Evolutionary conservation across 2,888 invertebrate species (phyloP), one percentile per base, ranked within the genome.

Genomic region (Lomographa bimaculata): DNA sequence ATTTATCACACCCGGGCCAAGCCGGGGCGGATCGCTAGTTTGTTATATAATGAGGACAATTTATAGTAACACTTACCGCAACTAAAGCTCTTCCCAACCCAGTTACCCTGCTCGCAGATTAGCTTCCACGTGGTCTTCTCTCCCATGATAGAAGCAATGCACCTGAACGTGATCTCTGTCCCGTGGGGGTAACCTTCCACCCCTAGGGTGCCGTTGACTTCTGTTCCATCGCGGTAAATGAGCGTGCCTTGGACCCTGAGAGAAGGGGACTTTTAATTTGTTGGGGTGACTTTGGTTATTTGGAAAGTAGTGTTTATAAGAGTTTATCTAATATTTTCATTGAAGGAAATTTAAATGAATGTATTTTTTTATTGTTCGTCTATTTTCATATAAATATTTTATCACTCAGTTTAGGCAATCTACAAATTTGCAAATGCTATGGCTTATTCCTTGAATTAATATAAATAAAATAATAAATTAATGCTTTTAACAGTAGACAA

Each of bases 41-140:
- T n/a, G n/a, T n/a, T n/a, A n/a, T n/a, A n/a, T n/a, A n/a, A n/a
- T n/a, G n/a, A n/a, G n/a, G n/a, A n/a, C n/a, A n/a, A n/a, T n/a
- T n/a, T 1, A 2, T 6, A 33, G 11, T 25, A 16, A 23, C 2
- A 12, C 90, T 82, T 75, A 95, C 95, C 96, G 71, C 96, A 96
- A 58, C 92, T 93, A 42, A 94, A 92, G 30, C 95, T 93, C 60
- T 94, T 91, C 9, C 96, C 96, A 44, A 95, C 93, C 96, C 96
- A 96, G 54, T 91, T 92, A 0, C 96, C 96, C 58, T 96, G 94
- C 66, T 96, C 95, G 60, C 96, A 96, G 37, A 94, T 92, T 10
- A 96, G 93, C 56, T 94, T 94, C 96, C 96, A 96, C 0, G 95
- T 94, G 11, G 93, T 94, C 64, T 94, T 93, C 78, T 95, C 95